Conservation (phyloP, 2,113 vertebrate genomes). For the Phoenicopterus ruber region DNA sequence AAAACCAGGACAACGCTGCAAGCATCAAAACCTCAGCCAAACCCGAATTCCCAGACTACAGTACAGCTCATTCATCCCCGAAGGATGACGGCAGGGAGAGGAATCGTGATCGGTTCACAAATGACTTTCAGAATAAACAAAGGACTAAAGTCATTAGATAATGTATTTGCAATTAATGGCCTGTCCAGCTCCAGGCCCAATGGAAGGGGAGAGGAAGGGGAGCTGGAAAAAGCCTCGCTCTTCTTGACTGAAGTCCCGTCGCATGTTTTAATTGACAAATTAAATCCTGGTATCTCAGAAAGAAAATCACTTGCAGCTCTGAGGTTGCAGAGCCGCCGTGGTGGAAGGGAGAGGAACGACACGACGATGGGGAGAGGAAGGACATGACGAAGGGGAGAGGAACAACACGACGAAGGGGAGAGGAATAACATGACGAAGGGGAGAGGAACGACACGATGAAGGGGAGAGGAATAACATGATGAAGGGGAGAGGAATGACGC, state of each 20-base stretch:
- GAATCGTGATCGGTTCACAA: background rate
- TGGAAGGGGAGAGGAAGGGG: background rate
- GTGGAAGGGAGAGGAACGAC: background rate
- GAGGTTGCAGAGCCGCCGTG: fast-evolving
- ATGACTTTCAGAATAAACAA: background rate
- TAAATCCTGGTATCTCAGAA: background rate
- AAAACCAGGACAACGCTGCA: background rate
- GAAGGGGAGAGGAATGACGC: background rate
- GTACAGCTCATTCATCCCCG: background rate
- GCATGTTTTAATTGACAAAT: background rate
- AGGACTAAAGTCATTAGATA: background rate
- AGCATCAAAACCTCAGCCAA: background rate
- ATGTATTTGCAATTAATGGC: background rate
- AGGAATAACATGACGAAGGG: too few relatives aligned
- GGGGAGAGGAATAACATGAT: too few relatives aligned
- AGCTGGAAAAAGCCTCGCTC: background rate
- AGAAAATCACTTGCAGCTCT: background rate
- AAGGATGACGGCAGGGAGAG: background rate
- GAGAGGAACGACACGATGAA: background rate
- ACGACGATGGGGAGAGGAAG: background rate
- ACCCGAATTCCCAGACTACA: background rate
- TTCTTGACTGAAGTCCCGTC: background rate
- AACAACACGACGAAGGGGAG: background rate
- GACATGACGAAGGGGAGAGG: too few relatives aligned
- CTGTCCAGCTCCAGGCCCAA: background rate